These are phyloP conservation scores for Microplitis manilae DNA, from an alignment of 2,888 invertebrate genomes.

Conservation along the genomic window DNA sequence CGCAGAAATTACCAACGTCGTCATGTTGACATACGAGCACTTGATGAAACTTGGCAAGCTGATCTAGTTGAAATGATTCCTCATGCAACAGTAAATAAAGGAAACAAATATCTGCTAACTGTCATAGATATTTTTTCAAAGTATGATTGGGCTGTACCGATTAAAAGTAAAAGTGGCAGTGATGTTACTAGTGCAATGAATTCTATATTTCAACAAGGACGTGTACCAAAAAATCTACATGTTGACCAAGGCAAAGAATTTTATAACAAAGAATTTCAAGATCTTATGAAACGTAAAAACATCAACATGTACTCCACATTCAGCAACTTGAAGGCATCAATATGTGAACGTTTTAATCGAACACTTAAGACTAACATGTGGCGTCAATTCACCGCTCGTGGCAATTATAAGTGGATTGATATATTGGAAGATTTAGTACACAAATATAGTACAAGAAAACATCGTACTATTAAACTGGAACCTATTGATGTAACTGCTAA, in stretches of 20 bases:
- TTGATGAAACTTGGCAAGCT: too few species aligned
- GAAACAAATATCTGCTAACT: constrained; percentile 61
- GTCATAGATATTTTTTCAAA: constrained; percentile 40
- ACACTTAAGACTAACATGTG: constrained; percentile 48
- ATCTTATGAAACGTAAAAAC: constrained; percentile 35
- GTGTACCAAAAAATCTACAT: constrained; percentile 48
- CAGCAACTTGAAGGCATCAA: constrained; percentile 54
- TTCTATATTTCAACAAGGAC: constrained; percentile 34
- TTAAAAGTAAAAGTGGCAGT: constrained; percentile 61
- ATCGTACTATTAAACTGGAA: constrained; percentile 62
- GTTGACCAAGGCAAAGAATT: constrained; percentile 53
- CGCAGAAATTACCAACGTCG: too few species aligned
- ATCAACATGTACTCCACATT: constrained; percentile 48
- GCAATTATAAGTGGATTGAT: constrained; percentile 46
- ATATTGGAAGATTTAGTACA: constrained; percentile 40
- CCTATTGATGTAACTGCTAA: constrained; percentile 62
- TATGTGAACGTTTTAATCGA: constrained; percentile 59
- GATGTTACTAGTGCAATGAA: constrained; percentile 52
- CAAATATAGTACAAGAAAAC: constrained; percentile 60
- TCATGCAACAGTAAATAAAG: constrained; percentile 61
- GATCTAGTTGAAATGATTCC: constrained; percentile 58
- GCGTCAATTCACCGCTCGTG: constrained; percentile 39
- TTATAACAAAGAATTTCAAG: constrained; percentile 48
- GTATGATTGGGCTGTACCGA: constrained; percentile 46
- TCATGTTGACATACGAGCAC: too few species aligned